These are phyloP conservation scores for Melopsittacus undulatus DNA, from an alignment of 2,797 vertebrate species.

Conservation along the genomic window DNA sequence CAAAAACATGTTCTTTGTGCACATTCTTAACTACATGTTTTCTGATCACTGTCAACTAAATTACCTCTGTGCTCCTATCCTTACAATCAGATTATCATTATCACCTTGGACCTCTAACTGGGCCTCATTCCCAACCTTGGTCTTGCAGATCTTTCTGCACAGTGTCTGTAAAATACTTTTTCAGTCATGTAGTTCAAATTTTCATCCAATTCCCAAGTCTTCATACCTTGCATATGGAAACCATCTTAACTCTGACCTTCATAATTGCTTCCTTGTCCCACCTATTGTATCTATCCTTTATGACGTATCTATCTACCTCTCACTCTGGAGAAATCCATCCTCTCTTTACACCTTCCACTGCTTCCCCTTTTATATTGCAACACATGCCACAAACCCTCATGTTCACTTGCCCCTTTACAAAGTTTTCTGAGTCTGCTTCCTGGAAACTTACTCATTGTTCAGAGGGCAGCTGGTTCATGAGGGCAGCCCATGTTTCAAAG, in stretches of 20 bases:
- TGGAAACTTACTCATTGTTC: not conserved
- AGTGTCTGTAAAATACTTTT: not conserved
- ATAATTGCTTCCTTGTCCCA: not conserved
- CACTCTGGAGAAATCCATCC: not conserved
- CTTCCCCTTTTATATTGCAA: not conserved
- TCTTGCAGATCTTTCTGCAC: not conserved
- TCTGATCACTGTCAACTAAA: not conserved
- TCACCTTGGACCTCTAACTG: not conserved
- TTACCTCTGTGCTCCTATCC: not conserved
- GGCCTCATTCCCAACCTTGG: not conserved
- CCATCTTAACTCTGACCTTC: not conserved
- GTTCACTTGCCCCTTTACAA: not conserved
- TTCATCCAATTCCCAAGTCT: not conserved
- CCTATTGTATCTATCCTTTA: not conserved
- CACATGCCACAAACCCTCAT: not conserved
- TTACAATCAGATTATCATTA: not conserved
- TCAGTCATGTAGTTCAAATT: not conserved
- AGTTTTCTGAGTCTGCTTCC: not conserved
- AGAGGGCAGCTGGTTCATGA: not conserved
- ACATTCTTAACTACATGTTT: not conserved
- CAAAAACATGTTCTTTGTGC: not conserved
- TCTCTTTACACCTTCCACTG: not conserved
- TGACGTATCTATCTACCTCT: not conserved
- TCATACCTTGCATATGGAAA: not conserved
- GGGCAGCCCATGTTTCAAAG: not conserved